These are phyloP conservation scores for Anolis carolinensis DNA, from an alignment of 2,113 vertebrate genomes.

Conservation along the genomic window DNA sequence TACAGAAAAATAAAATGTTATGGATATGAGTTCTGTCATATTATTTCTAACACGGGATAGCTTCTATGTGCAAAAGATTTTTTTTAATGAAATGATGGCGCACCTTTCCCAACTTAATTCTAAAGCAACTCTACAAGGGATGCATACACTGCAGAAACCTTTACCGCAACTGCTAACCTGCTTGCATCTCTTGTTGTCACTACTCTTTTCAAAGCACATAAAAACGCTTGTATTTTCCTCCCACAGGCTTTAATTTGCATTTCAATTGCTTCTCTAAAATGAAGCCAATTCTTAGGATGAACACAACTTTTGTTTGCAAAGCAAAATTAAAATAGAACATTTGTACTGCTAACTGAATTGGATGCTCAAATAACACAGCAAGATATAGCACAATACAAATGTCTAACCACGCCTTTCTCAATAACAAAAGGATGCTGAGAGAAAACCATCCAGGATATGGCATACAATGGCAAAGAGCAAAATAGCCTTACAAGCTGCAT, in stretches of 20 bases:
- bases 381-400: slow-evolving; percentile 15
- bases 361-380: slow-evolving; percentile 14
- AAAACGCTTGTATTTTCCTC: neutral
- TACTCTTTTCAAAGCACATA: neutral
- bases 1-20: neutral
- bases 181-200: neutral
- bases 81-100: neutral
- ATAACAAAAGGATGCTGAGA: neutral
- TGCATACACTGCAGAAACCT: neutral
- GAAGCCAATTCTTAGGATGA: neutral
- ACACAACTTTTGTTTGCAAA: neutral
- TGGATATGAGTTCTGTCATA: neutral
- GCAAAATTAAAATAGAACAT: neutral
- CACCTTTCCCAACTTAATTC: neutral
- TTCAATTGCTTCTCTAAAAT: slow-evolving; percentile 16
- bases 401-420: slow-evolving; percentile 21
- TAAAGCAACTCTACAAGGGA: neutral
- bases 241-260: neutral
- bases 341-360: neutral
- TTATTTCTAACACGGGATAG: neutral
- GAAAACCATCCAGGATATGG: slow-evolving; percentile 28
- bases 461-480: slow-evolving; percentile 27
- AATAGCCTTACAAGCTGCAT: slow-evolving; percentile 21
- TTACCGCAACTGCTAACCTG: neutral
- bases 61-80: neutral